phyloP scores from a whole-genome alignment of 2,888 invertebrate genomes.

The Agrotis exclamationis region DNA sequence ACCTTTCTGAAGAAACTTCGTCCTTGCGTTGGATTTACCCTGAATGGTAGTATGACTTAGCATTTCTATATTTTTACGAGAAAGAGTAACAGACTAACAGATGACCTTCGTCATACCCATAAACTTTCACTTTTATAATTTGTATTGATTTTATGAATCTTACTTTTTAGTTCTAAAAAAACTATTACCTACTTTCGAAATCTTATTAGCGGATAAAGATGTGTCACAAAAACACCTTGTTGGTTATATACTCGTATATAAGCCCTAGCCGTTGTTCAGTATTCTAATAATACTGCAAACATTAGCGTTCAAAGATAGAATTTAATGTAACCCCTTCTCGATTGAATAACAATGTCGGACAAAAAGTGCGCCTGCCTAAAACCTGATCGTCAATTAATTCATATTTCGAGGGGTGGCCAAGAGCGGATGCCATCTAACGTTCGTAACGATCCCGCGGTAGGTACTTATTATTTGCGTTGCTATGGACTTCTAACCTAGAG shows the following conservation, averaged over 20 bases:
- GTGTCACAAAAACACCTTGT: no score
- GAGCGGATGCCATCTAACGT: constrained; percentile 74
- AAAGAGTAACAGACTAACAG: no score
- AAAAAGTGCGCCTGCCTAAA: constrained; percentile 55
- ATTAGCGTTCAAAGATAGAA: constrained; percentile 14
- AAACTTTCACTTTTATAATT: no score
- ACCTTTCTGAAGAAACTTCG: background rate
- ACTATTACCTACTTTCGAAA: background rate
- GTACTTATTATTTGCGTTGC: constrained; percentile 36
- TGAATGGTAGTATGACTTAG: background rate
- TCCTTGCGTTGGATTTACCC: background rate
- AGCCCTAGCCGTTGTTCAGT: background rate
- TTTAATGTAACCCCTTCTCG: constrained; percentile 28
- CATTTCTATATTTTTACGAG: no score
- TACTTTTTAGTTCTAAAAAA: no score
- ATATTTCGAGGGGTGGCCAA: constrained; percentile 70
- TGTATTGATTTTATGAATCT: no score
- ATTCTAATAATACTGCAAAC: constrained; percentile 20
- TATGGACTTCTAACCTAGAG: background rate
- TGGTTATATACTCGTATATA: no score
- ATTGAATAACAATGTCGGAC: constrained; percentile 12
- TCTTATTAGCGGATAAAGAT: background rate
- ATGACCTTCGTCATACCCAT: no score
- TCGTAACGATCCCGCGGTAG: constrained; percentile 62
- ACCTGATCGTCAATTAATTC: constrained; percentile 77